phyloP scores from a whole-genome alignment of 2,888 invertebrate species.

The Pediacus dermestoides region DNA sequence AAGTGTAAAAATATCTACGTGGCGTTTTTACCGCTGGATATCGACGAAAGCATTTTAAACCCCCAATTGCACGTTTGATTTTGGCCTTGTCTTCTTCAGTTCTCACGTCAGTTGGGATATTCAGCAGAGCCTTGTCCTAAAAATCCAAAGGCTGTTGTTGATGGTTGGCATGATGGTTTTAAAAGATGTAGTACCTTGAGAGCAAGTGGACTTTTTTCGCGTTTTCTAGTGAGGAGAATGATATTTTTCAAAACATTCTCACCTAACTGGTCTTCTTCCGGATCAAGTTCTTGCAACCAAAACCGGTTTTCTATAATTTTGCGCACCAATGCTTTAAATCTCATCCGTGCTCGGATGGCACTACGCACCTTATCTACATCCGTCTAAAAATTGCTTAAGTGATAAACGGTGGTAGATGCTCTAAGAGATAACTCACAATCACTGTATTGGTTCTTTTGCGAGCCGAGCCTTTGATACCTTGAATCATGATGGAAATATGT shows the following conservation, averaged over 20 bases:
- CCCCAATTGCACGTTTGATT: conserved; percentile 57
- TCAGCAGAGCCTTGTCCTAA: conserved; percentile 61
- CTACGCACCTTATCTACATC: conserved; percentile 30
- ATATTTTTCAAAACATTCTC: conserved; percentile 58
- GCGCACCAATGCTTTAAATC: conserved; percentile 57
- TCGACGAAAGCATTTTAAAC: conserved; percentile 59
- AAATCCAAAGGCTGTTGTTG: too few species aligned
- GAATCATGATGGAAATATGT: too few species aligned
- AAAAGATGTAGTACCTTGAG: too few species aligned
- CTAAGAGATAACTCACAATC: too few species aligned
- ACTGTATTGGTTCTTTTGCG: too few species aligned
- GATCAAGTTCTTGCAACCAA: conserved; percentile 55
- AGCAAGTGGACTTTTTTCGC: not conserved
- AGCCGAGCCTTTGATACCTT: too few species aligned
- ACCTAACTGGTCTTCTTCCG: conserved; percentile 42
- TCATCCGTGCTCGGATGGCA: conserved; percentile 49
- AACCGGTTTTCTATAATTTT: conserved; percentile 56
- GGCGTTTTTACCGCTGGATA: conserved; percentile 55
- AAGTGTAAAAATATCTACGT: not conserved
- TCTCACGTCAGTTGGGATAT: conserved; percentile 54
- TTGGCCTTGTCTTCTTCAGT: conserved; percentile 60
- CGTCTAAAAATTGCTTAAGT: conserved; percentile 22
- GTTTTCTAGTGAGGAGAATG: conserved; percentile 37
- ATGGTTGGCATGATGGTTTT: too few species aligned
- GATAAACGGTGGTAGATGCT: too few species aligned